Evolutionary conservation across 2,113 vertebrate genomes (phyloP).

Genomic region (Zosterops hypoxanthus): DNA sequence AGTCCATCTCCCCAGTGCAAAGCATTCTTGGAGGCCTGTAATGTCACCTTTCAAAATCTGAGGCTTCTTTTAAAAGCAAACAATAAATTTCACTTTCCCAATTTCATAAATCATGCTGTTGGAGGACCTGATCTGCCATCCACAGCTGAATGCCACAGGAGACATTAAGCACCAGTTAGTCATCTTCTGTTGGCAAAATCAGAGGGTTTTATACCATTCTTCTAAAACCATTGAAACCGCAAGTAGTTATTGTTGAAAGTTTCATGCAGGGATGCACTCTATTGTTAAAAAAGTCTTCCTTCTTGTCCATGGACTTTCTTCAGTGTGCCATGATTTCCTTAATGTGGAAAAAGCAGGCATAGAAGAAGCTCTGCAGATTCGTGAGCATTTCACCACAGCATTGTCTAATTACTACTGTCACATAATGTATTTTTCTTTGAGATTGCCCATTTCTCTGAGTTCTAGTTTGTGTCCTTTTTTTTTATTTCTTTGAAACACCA

Average conservation of each 20-base stretch:
- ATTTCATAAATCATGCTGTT: background rate
- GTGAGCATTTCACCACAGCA: background rate
- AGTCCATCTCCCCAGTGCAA: background rate
- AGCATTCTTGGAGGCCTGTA: background rate
- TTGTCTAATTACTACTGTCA: background rate
- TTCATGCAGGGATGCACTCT: background rate
- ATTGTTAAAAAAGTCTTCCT: background rate
- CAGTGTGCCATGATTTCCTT: background rate
- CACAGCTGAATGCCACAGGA: background rate
- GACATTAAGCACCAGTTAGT: background rate
- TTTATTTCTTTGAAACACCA: background rate
- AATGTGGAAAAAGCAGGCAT: background rate
- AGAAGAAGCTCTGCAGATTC: background rate
- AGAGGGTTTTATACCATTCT: background rate
- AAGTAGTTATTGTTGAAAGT: slow-evolving; percentile 2
- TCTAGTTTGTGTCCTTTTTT: background rate
- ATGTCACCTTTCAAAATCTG: background rate
- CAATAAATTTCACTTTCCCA: background rate
- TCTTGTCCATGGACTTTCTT: background rate
- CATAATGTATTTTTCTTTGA: background rate
- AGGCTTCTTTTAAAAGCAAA: background rate
- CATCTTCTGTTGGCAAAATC: background rate
- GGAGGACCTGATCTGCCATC: background rate
- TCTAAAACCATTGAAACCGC: background rate
- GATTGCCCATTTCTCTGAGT: background rate